Base-by-base conservation (phyloP, 2,797 vertebrate species). In the Channallabes apus region DNA sequence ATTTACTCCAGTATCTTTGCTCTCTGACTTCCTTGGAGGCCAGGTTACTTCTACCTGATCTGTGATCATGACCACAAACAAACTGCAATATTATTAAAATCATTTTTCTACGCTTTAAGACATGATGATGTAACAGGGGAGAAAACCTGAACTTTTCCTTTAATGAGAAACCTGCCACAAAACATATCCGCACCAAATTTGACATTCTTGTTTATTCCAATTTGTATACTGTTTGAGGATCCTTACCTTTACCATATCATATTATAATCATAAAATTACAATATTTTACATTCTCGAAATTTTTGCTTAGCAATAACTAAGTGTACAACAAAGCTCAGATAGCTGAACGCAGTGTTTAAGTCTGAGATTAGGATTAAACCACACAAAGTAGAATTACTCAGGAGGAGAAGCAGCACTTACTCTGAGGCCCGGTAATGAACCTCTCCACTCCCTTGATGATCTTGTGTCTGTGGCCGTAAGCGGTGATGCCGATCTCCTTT, bases 401-500 rank as follows among this genome's bases (percentile, higher is more conserved):
- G 51, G 65, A 73, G n/a, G 12, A 54, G 27, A 73, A 27, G 71
- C 71, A 97, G 94, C 77, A 97, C 94, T 89, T 62, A 79, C 77
- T 62, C 77, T 79, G 77, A 41, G 77, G 77, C 38, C 77, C 77
- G 12, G 32, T 79, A 59, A 79, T 79, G 32, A 79, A 79, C 77
- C 96, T 96, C 93, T 97, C 96, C 76, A 97, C 94, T 83, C 96
- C 96, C 94, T 97, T 97, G 89, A 97, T 96, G 88, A 97, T 95
- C 92, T 97, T 97, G 93, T 98, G 97, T 82, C 96, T 93, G 90
- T 97, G 97, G 79, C 96, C 96, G 59, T 97, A 98, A 76, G 97
- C 97, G 88, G 96, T 97, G 91, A 97, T 97, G 90, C 96, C 96
- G 81, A 97, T 96, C 90, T 98, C 97, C 87, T 97, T 98, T 87